Evolutionary conservation across 2,888 invertebrate species (phyloP).

Genomic region (Ormyrus rosae): DNA sequence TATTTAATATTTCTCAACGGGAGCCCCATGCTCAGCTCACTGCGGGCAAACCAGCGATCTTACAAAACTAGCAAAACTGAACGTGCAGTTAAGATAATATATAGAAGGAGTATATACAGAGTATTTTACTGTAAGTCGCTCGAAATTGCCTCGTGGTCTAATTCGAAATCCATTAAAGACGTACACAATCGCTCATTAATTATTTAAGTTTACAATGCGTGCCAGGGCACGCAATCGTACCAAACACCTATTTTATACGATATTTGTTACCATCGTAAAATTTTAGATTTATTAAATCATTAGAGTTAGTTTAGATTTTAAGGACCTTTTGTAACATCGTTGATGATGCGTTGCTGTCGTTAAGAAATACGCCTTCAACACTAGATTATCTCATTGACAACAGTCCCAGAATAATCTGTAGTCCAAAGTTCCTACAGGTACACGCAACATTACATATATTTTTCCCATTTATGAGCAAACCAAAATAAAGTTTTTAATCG

Average conservation of each 20-base stretch:
- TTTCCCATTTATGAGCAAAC: conserved; percentile 72
- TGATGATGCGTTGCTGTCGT: conserved; percentile 58
- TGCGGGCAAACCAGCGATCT: conserved; percentile 13
- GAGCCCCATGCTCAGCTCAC: conserved; percentile 18
- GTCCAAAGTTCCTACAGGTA: conserved; percentile 74
- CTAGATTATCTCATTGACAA: conserved; percentile 63
- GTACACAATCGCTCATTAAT: conserved; percentile 37
- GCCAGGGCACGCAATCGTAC: conserved; percentile 58
- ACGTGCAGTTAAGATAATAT: conserved; percentile 12
- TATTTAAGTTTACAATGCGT: conserved; percentile 49
- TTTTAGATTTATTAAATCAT: conserved; percentile 65
- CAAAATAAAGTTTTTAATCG: conserved; percentile 74
- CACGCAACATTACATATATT: conserved; percentile 70
- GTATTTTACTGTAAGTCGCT: conserved; percentile 18
- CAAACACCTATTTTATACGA: conserved; percentile 71
- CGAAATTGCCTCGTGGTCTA: neutral
- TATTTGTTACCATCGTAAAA: conserved; percentile 74
- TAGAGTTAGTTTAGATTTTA: conserved; percentile 67
- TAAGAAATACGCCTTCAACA: conserved; percentile 48
- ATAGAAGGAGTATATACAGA: conserved; percentile 6
- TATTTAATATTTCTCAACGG: neutral
- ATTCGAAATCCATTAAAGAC: conserved; percentile 34
- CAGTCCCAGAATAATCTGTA: conserved; percentile 71
- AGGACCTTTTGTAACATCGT: conserved; percentile 61
- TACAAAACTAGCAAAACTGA: conserved; percentile 29